Evolutionary conservation across 1,140 invertebrate genomes (phyloP).

Genomic region (Agraylea sexmaculata): DNA sequence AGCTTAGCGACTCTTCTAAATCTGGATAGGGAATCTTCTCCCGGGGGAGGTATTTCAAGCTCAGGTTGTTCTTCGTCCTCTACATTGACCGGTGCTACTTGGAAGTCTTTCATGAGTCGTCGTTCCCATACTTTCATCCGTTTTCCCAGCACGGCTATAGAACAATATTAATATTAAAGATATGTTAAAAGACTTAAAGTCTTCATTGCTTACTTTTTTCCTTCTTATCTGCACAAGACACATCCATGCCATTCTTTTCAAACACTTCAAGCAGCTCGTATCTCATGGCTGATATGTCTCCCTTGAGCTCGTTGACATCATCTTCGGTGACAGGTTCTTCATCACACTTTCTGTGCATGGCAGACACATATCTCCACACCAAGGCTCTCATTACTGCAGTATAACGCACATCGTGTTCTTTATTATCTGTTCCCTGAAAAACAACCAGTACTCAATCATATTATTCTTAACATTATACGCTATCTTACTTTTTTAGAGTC

Average conservation of each 20-base stretch:
- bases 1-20: constrained; percentile 62
- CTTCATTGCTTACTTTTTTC: constrained; percentile 48
- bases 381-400: constrained; percentile 68
- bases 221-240: constrained; percentile 53
- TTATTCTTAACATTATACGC: neutral
- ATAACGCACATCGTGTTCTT: constrained; percentile 55
- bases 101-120: constrained; percentile 75
- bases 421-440: constrained; percentile 39
- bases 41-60: constrained; percentile 37
- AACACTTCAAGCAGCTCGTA: constrained; percentile 80
- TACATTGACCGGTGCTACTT: constrained; percentile 55
- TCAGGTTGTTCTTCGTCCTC: constrained; percentile 41
- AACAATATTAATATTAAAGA: neutral
- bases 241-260: constrained; percentile 65
- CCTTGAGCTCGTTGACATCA: constrained; percentile 85
- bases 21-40: constrained; percentile 51
- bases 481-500: constrained; percentile 37
- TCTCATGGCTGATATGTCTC: constrained; percentile 68
- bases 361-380: constrained; percentile 74
- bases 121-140: constrained; percentile 73
- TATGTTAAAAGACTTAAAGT: neutral
- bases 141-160: constrained; percentile 51
- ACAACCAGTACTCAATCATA: constrained; percentile 7
- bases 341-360: constrained; percentile 63
- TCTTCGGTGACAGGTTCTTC: constrained; percentile 77